Conservation (phyloP, 92 coral and sea anemone species). For the Heliopora coerulea region DNA sequence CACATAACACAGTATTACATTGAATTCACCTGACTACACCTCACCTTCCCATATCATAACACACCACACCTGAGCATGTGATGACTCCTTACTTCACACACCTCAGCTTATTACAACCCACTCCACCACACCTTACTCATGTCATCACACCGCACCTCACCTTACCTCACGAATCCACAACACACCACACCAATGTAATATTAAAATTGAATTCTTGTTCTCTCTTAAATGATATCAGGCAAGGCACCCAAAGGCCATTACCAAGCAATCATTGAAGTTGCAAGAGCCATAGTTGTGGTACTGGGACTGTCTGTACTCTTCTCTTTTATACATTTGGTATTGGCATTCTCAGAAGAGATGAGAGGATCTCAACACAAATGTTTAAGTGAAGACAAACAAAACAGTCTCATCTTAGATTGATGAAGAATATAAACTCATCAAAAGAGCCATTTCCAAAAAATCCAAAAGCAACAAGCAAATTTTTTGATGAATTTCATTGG, state of each 20-base stretch:
- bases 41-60: too few relatives aligned
- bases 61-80: too few relatives aligned
- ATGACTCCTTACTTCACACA: too few relatives aligned
- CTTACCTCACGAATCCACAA: too few relatives aligned
- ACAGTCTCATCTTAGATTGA: not conserved
- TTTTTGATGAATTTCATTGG: too few relatives aligned
- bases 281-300: constrained; percentile 75
- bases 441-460: not conserved
- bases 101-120: too few relatives aligned
- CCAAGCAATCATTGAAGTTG: constrained; percentile 61
- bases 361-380: constrained; percentile 21
- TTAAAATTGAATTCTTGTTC: not conserved
- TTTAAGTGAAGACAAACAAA: not conserved
- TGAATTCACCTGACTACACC: too few relatives aligned
- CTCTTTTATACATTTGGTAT: constrained; percentile 76
- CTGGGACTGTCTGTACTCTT: constrained; percentile 91
- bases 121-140: too few relatives aligned
- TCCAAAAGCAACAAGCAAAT: too few relatives aligned
- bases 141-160: too few relatives aligned
- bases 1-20: too few relatives aligned
- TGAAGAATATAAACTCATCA: not conserved
- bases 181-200: too few relatives aligned
- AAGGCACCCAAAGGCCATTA: constrained; percentile 62
- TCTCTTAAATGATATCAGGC: constrained; percentile 48
- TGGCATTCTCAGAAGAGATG: constrained; percentile 81